These are phyloP conservation scores for Rhynchonycteris naso DNA, from an alignment of 2,797 vertebrate species.

Conservation along the genomic window DNA sequence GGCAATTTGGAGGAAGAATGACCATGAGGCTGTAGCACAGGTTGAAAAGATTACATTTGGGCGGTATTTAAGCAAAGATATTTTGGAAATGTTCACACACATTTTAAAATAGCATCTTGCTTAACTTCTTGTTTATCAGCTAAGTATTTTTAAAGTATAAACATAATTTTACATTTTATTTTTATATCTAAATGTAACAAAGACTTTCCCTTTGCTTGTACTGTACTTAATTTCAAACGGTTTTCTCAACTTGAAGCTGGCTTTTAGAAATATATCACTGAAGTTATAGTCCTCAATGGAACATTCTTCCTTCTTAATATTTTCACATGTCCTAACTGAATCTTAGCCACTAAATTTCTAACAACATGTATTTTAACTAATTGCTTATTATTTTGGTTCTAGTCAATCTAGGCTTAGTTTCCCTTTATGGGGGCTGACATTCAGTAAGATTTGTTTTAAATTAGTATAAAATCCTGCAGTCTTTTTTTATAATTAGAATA, in stretches of 20 bases:
- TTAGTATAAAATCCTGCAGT: background rate
- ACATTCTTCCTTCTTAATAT: background rate
- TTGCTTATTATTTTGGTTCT: conserved; percentile 14
- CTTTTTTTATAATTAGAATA: conserved; percentile 10
- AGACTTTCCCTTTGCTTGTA: background rate
- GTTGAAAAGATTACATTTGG: background rate
- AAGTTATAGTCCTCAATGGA: background rate
- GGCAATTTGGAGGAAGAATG: background rate
- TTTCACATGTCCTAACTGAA: background rate
- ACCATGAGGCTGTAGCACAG: background rate
- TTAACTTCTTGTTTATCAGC: background rate
- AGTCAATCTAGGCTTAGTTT: background rate
- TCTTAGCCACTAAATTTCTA: conserved; percentile 5
- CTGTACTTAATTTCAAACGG: conserved; percentile 1
- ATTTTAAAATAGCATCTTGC: conserved; percentile 22
- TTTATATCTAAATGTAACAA: conserved; percentile 30
- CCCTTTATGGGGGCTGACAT: background rate
- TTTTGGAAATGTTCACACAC: background rate
- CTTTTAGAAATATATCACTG: conserved; percentile 5
- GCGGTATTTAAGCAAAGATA: background rate
- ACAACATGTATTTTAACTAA: conserved; percentile 23
- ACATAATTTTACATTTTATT: background rate
- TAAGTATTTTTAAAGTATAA: conserved; percentile 40
- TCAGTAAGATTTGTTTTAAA: conserved; percentile 11
- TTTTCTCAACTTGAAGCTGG: background rate